A percentile compares a stretch with the other conserved stretches of the same genome.
These are phyloP conservation scores for Cheiracanthium punctorium DNA, from an alignment of 2,888 invertebrate genomes.

Conservation along the genomic window DNA sequence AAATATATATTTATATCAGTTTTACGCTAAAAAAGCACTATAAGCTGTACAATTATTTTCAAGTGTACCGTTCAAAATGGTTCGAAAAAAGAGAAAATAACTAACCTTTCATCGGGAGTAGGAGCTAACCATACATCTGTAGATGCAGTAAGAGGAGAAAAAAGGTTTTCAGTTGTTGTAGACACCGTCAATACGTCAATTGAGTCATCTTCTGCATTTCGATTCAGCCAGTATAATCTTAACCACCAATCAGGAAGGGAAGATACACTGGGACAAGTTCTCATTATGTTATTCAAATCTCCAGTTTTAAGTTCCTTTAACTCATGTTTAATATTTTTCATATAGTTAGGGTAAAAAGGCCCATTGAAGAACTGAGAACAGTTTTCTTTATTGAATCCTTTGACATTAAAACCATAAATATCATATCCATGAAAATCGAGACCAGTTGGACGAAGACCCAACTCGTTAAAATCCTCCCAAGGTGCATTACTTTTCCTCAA, in stretches of 20 bases:
- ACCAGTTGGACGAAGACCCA: conserved; percentile 72
- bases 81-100: too few relatives aligned
- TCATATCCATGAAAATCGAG: conserved; percentile 75
- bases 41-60: too few relatives aligned
- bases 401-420: conserved; percentile 74
- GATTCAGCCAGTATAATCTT: conserved; percentile 50
- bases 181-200: neutral
- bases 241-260: conserved; percentile 55
- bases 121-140: conserved; percentile 73
- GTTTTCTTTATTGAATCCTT: conserved; percentile 73
- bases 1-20: too few relatives aligned
- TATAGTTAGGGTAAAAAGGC: conserved; percentile 74
- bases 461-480: conserved; percentile 71
- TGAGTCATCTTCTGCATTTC: conserved; percentile 5
- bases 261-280: conserved; percentile 36
- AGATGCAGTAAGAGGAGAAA: conserved; percentile 30
- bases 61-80: too few relatives aligned
- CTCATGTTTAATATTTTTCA: conserved; percentile 73
- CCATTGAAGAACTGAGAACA: conserved; percentile 75
- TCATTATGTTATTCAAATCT: conserved; percentile 39
- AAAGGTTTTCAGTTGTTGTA: neutral
- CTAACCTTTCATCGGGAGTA: conserved; percentile 74
- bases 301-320: conserved; percentile 46
- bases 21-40: too few relatives aligned
- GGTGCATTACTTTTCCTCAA: neutral